Base-by-base conservation (phyloP, 2,113 vertebrate genomes). In the Muscicapa adusta region DNA sequence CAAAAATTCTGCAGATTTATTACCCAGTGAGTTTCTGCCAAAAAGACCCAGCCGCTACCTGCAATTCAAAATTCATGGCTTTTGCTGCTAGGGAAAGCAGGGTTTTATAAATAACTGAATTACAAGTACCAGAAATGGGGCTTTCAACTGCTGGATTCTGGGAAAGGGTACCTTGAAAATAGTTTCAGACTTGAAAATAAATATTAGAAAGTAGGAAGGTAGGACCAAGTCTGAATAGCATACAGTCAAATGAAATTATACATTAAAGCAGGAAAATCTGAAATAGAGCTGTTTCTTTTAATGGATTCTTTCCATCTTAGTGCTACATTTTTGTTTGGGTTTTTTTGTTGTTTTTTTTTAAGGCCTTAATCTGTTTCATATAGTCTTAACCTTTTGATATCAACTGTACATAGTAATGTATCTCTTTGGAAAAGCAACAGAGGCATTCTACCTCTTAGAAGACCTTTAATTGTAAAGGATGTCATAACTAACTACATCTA, bases 21-120 rank as follows among this genome's bases (percentile, higher is more conserved):
- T 89, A 85, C 63, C 36, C 86, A 38, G 33, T 42, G 58, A 75
- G 16, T 29, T 93, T 73, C 89, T 88, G 83, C 76, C 93, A 94
- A 79, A 60, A 85, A 83, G 79, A 23, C 3, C 19, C 15, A 88
- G 42, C 20, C 78, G 42, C 28, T 85, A 57, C 34, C 63, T 68
- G 42, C 60, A 62, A 67, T 50, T 40, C 68, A 63, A n/a, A 93
- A 76, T 57, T 89, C 51, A 67, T 67, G 13, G 61, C 24, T 90
- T 95, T 71, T 82, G 81, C 40, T 85, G 51, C 50, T 38, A 58
- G 24, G 79, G 29, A 62, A 85, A 91, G 60, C 19, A 95, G 10
- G 10, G 72, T 56, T 93, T 92, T 72, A 91, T 62, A 70, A 95
- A 83, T 73, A 62, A 67, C 22, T 70, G n/a, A 74, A 33, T 62